Conservation (phyloP, 2,888 invertebrate species). For the Zaprionus obscuricornis region DNA sequence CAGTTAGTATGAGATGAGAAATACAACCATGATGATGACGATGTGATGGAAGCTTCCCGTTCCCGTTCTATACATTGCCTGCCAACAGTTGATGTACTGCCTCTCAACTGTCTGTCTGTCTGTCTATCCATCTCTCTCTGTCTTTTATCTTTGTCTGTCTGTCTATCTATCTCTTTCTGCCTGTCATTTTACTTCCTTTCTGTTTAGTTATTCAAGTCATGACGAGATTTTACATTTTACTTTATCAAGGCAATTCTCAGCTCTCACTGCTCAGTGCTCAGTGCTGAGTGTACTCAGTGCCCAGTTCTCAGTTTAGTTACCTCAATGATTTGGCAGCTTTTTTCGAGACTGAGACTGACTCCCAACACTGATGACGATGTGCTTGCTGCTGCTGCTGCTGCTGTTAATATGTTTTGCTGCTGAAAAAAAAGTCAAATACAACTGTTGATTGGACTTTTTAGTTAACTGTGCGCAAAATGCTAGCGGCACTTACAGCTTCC, state of each 20-base stretch:
- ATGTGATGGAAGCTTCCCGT: no score
- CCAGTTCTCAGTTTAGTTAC: conserved; percentile 45
- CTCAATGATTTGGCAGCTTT: conserved; percentile 49
- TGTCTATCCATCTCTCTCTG: no score
- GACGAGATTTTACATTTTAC: conserved; percentile 16
- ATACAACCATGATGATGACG: conserved; percentile 28
- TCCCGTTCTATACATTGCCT: no score
- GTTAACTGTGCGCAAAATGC: conserved; percentile 4
- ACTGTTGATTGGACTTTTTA: conserved; percentile 37
- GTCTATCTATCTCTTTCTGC: conserved; percentile 3
- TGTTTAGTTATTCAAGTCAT: conserved; percentile 50
- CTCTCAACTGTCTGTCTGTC: no score
- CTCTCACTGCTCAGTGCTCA: no score
- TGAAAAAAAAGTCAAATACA: conserved; percentile 8
- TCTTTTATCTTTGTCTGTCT: no score
- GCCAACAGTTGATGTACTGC: no score
- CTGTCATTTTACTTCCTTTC: conserved; percentile 25
- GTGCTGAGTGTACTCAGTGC: no score
- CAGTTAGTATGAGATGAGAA: not conserved
- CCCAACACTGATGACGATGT: not conserved
- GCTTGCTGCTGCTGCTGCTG: not conserved
- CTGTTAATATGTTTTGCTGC: not conserved
- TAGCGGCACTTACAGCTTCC: conserved; percentile 25
- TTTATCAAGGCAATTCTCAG: conserved; percentile 32
- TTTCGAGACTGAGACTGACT: not conserved